A percentile compares a stretch with the other conserved stretches of the same genome.
These are phyloP conservation scores for Aethina tumida DNA, from an alignment of 1,140 invertebrate species.

Conservation along the genomic window DNA sequence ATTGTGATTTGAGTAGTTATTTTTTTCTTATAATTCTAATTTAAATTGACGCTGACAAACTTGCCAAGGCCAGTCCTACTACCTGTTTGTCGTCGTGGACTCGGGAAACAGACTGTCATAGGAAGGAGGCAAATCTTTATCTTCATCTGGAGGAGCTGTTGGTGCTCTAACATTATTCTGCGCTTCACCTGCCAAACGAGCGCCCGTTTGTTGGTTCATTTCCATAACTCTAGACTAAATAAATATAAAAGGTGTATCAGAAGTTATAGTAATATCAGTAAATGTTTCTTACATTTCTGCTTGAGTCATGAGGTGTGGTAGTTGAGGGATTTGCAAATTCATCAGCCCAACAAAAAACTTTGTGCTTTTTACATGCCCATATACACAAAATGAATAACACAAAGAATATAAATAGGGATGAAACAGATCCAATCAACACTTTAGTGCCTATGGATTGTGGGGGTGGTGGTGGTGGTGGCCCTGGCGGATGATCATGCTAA, in stretches of 20 bases:
- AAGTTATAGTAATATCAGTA: neutral
- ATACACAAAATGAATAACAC: neutral
- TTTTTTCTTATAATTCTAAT: too few relatives aligned
- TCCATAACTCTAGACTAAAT: constrained; percentile 10
- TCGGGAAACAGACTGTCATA: constrained; percentile 12
- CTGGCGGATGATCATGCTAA: too few relatives aligned
- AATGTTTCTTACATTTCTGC: constrained; percentile 10
- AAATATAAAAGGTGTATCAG: neutral
- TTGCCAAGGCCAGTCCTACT: too few relatives aligned
- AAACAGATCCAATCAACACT: too few relatives aligned
- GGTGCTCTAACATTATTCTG: neutral
- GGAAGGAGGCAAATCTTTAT: constrained; percentile 12
- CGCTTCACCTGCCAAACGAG: constrained; percentile 3
- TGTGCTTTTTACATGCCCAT: constrained; percentile 6
- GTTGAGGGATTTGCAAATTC: constrained; percentile 2
- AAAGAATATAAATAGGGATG: constrained; percentile 1
- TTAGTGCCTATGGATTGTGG: too few relatives aligned
- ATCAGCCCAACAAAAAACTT: constrained; percentile 6
- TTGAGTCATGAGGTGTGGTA: constrained; percentile 1
- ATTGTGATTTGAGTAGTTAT: too few relatives aligned
- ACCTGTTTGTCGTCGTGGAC: too few relatives aligned
- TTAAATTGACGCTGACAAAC: too few relatives aligned
- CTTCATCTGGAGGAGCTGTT: constrained; percentile 6
- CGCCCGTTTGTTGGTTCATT: constrained; percentile 10
- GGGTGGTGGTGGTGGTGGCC: too few relatives aligned